phyloP scores from a whole-genome alignment of 2,888 invertebrate species.

The Drosophila mimica region DNA sequence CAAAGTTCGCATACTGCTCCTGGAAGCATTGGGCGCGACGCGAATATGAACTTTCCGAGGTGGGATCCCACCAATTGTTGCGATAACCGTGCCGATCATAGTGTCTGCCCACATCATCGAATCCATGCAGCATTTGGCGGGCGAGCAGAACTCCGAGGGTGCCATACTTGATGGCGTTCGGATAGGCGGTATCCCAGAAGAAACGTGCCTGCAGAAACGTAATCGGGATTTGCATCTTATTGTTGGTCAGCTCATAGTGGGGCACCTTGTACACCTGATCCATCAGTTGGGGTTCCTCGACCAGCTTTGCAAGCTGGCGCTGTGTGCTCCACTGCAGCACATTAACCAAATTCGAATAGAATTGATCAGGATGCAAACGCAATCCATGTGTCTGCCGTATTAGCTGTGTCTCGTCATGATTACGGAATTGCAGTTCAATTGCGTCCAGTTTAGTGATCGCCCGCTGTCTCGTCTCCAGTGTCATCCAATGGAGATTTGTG shows the following conservation, averaged over 20 bases:
- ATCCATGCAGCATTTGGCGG: conserved; percentile 82
- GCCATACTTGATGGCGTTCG: conserved; percentile 78
- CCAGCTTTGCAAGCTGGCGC: conserved; percentile 59
- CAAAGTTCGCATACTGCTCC: conserved; percentile 74
- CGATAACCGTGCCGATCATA: conserved; percentile 78
- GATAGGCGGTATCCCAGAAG: conserved; percentile 82
- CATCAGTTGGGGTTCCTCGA: conserved; percentile 63
- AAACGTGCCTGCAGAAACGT: conserved; percentile 81
- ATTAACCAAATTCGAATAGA: conserved; percentile 74
- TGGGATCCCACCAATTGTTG: conserved; percentile 81
- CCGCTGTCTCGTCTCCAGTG: conserved; percentile 74
- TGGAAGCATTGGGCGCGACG: conserved; percentile 77
- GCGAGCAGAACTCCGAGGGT: conserved; percentile 80
- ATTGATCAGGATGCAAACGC: conserved; percentile 54
- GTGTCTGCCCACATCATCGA: conserved; percentile 78
- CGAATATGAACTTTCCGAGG: conserved; percentile 65
- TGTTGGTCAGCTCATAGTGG: conserved; percentile 72
- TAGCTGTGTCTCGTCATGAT: conserved; percentile 59
- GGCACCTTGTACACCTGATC: conserved; percentile 71
- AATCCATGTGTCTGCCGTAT: conserved; percentile 68
- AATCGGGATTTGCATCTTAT: conserved; percentile 79
- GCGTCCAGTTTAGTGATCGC: conserved; percentile 75
- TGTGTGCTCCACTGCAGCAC: conserved; percentile 77
- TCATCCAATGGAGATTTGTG: conserved; percentile 72
- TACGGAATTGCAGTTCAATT: conserved; percentile 70